These are phyloP conservation scores for Drosophila anceps DNA, from an alignment of 2,888 invertebrate genomes.

Conservation along the genomic window DNA sequence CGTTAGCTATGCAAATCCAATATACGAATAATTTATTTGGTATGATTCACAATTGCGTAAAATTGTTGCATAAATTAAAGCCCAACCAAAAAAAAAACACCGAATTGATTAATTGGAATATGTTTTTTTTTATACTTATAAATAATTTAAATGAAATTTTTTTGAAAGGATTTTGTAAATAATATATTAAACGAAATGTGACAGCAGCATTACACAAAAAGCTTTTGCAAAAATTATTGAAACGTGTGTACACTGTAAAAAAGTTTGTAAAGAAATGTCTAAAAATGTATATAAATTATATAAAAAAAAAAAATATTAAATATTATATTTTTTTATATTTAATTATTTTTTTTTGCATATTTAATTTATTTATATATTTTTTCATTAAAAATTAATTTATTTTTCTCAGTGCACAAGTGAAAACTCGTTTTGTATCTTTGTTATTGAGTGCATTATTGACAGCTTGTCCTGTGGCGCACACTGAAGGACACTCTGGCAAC, in stretches of 20 bases:
- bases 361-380: no score
- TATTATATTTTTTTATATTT: background rate
- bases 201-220: constrained; percentile 34
- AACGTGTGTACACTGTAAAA: constrained; percentile 1
- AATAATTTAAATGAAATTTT: constrained; percentile 24
- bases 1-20: constrained; percentile 9
- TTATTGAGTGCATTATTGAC: constrained; percentile 73
- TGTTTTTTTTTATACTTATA: constrained; percentile 7
- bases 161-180: constrained; percentile 42
- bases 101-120: constrained; percentile 43
- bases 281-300: no score
- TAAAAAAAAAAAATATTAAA: background rate
- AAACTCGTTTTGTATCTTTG: constrained; percentile 57
- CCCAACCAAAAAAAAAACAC: constrained; percentile 1
- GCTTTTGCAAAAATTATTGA: constrained; percentile 56
- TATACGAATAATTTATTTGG: constrained; percentile 36
- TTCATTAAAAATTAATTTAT: no score
- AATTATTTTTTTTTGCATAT: background rate
- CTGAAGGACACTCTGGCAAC: constrained; percentile 63
- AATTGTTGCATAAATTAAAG: constrained; percentile 23
- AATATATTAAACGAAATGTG: constrained; percentile 41
- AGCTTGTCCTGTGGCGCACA: constrained; percentile 47
- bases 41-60: constrained; percentile 38
- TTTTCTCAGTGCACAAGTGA: constrained; percentile 5
- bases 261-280: background rate